These are phyloP conservation scores for Gila orcuttii DNA, from an alignment of 2,113 vertebrate species.

Conservation along the genomic window DNA sequence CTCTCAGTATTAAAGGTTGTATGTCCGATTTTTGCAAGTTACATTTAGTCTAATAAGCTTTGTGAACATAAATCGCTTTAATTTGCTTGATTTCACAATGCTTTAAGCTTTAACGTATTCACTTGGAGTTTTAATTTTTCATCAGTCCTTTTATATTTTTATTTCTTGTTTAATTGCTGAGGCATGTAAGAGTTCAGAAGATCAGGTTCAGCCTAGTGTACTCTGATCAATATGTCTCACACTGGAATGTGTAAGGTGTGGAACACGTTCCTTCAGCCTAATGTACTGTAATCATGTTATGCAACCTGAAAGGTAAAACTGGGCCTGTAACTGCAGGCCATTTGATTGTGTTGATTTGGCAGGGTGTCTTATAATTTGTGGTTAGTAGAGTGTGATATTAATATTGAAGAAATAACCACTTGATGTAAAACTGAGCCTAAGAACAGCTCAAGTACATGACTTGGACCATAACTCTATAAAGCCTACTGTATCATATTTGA, in stretches of 20 bases:
- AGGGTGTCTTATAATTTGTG: not conserved
- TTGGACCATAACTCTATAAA: not conserved
- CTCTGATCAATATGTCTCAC: not conserved
- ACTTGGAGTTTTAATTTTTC: not conserved
- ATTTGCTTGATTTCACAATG: not conserved
- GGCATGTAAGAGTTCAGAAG: not conserved
- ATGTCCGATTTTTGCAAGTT: not conserved
- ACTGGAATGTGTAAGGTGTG: slow-evolving; percentile 30
- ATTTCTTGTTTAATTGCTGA: not conserved
- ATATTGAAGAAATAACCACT: not conserved
- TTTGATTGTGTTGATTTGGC: not conserved
- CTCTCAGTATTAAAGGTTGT: not conserved
- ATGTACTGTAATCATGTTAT: slow-evolving; percentile 26
- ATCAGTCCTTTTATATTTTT: not conserved
- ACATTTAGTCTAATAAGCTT: not conserved
- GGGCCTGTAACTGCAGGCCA: not conserved
- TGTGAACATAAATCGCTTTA: not conserved
- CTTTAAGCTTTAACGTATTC: not conserved
- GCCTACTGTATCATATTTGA: not conserved
- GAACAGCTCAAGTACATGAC: not conserved
- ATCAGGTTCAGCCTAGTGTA: slow-evolving; percentile 12
- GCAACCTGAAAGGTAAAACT: slow-evolving; percentile 12
- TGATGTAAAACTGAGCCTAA: not conserved
- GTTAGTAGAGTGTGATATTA: not conserved
- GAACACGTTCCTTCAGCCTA: not conserved